A percentile compares a stretch with the other conserved stretches of the same genome.
Evolutionary conservation across 2,113 vertebrate species (phyloP).

Genomic region (Pyrgilauda ruficollis): DNA sequence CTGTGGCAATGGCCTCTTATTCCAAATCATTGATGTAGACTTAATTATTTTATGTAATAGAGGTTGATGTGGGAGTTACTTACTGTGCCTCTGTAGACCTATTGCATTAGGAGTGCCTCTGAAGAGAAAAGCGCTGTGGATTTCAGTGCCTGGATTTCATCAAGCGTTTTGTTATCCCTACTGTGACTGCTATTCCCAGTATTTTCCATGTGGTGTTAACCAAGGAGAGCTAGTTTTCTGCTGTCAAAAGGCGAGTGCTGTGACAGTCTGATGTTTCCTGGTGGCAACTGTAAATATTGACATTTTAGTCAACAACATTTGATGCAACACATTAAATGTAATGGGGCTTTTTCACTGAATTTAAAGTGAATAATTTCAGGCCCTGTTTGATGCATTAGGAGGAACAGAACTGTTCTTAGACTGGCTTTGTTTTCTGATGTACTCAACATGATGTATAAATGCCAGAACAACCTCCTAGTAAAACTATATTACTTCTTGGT

Average conservation of each 20-base stretch:
- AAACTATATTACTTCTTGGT: neutral
- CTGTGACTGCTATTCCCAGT: slow-evolving; percentile 30
- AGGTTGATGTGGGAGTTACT: neutral
- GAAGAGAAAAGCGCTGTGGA: neutral
- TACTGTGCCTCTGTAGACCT: neutral
- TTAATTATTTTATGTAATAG: slow-evolving; percentile 57
- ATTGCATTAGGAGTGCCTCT: slow-evolving; percentile 12
- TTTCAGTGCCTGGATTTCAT: slow-evolving; percentile 45
- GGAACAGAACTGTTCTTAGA: neutral
- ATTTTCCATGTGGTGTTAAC: slow-evolving; percentile 3
- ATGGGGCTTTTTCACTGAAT: slow-evolving; percentile 4
- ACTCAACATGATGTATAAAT: neutral
- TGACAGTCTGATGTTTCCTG: neutral
- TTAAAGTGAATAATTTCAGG: slow-evolving; percentile 38
- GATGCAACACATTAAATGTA: slow-evolving; percentile 14
- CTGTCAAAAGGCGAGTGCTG: neutral
- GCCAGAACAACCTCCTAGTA: neutral
- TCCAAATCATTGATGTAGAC: slow-evolving; percentile 40
- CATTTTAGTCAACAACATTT: slow-evolving; percentile 14
- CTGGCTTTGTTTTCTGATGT: neutral
- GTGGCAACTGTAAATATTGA: slow-evolving; percentile 50
- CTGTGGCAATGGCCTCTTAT: slow-evolving; percentile 35
- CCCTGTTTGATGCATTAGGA: neutral
- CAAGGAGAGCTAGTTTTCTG: neutral
- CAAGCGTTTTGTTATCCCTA: neutral